A percentile compares a stretch with the other conserved stretches of the same genome.
phyloP scores from a whole-genome alignment of 2,113 vertebrate species.

The Pampusana beccarii region DNA sequence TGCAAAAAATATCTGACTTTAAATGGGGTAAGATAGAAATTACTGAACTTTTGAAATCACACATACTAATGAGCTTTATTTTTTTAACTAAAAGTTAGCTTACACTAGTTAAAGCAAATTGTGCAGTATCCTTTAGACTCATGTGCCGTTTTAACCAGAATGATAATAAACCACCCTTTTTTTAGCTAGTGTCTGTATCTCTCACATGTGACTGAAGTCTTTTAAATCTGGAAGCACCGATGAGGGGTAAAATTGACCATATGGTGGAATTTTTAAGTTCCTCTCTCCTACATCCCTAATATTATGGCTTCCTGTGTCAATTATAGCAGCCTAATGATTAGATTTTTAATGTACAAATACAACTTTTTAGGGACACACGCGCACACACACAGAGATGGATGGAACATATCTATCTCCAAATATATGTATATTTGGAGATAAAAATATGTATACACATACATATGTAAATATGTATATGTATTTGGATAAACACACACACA shows the following conservation, averaged over 20 bases:
- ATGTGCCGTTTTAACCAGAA: neutral
- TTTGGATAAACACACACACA: neutral
- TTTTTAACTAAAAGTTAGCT: neutral
- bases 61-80: neutral
- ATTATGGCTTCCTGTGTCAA: neutral
- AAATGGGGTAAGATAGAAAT: neutral
- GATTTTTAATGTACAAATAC: neutral
- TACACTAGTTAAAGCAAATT: neutral
- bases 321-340: neutral
- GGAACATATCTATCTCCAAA: neutral
- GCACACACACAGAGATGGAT: neutral
- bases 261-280: neutral
- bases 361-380: neutral
- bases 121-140: neutral
- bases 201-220: neutral
- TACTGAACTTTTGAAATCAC: neutral
- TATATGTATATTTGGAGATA: neutral
- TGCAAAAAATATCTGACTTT: neutral
- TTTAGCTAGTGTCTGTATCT: neutral
- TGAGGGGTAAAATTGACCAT: neutral
- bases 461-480: accelerated
- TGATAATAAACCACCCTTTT: neutral
- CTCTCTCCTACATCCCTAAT: neutral
- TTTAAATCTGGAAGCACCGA: neutral
- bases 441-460: neutral